Percentiles rank a stretch among this genome's conserved stretches.
phyloP scores from a whole-genome alignment of 2,113 vertebrate species.

The Steatornis caripensis region DNA sequence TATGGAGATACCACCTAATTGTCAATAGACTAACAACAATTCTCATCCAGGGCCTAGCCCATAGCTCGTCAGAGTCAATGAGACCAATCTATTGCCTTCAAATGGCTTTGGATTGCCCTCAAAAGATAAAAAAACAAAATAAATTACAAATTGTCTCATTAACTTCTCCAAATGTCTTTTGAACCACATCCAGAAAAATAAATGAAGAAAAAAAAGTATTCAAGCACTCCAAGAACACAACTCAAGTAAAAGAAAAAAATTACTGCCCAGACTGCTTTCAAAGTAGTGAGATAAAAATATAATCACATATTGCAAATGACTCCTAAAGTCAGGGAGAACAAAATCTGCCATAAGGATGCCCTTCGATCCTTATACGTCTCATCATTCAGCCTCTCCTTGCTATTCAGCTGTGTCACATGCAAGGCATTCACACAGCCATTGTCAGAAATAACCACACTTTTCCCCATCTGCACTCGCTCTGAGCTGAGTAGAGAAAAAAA shows the following conservation, averaged over 20 bases:
- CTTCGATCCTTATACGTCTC: accelerated
- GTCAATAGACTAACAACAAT: background rate
- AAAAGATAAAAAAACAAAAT: background rate
- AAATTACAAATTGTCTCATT: constrained; percentile 45
- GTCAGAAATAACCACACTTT: background rate
- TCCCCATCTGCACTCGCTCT: background rate
- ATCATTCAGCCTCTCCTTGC: background rate
- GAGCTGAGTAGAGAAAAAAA: background rate
- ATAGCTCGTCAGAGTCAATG: background rate
- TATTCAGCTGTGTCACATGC: background rate
- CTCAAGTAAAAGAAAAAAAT: background rate
- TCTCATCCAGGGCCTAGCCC: background rate
- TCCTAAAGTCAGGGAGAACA: background rate
- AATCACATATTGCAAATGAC: background rate
- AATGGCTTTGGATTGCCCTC: constrained; percentile 2
- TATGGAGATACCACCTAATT: constrained; percentile 3
- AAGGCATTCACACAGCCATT: background rate
- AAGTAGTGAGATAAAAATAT: background rate
- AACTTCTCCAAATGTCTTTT: constrained; percentile 42
- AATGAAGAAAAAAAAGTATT: background rate
- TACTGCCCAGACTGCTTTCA: background rate
- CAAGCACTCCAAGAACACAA: background rate
- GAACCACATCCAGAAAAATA: constrained; percentile 43
- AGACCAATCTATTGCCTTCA: background rate
- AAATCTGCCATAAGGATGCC: background rate